phyloP scores from a whole-genome alignment of 2,797 vertebrate genomes.

The Xiphophorus birchmanni region DNA sequence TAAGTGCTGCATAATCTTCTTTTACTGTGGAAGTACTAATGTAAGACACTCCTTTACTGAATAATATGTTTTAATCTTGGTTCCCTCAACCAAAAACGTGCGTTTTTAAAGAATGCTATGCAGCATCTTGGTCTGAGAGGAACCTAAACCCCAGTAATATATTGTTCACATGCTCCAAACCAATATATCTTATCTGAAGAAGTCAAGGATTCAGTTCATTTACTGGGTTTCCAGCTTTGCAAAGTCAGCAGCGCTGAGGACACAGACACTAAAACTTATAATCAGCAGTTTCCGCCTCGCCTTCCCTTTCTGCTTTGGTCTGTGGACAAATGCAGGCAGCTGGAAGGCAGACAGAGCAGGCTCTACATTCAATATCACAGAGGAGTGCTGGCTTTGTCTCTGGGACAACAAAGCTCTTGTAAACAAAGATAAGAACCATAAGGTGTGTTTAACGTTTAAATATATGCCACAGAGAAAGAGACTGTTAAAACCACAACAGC shows the following conservation, averaged over 20 bases:
- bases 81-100: background rate
- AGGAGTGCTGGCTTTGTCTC: slow-evolving; percentile 15
- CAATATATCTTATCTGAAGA: slow-evolving; percentile 9
- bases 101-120: background rate
- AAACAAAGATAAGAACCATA: slow-evolving; percentile 52
- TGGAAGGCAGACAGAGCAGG: slow-evolving; percentile 3
- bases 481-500: slow-evolving; percentile 40
- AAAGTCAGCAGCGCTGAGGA: slow-evolving; percentile 24
- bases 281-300: slow-evolving; percentile 37
- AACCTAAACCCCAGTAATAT: background rate
- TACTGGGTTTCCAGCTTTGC: slow-evolving; percentile 20
- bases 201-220: slow-evolving; percentile 13
- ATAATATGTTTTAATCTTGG: background rate
- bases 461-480: slow-evolving; percentile 25
- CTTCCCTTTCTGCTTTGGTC: slow-evolving; percentile 14
- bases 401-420: slow-evolving; percentile 42
- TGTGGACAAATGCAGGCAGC: slow-evolving; percentile 10
- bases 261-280: slow-evolving; percentile 25
- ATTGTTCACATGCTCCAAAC: background rate
- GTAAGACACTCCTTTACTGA: background rate
- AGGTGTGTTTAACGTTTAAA: slow-evolving; percentile 43
- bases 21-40: background rate
- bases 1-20: background rate
- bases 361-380: slow-evolving; percentile 9
- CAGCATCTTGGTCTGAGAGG: background rate